phyloP scores from a whole-genome alignment of 2,113 vertebrate species.

The Scolopax mira region DNA sequence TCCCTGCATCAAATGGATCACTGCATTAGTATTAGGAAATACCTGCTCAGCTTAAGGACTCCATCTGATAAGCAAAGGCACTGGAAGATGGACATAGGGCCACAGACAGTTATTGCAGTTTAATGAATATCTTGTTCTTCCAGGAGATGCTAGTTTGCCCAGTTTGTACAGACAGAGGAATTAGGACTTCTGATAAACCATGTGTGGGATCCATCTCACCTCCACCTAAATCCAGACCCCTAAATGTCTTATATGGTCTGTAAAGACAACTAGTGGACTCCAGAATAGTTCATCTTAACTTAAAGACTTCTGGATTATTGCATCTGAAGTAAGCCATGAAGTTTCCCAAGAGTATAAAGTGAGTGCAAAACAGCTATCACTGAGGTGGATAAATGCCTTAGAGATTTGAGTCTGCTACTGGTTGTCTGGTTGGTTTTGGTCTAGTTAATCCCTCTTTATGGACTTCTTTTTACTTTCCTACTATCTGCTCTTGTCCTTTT shows the following conservation, averaged over 20 bases:
- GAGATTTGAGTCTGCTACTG: background rate
- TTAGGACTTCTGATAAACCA: background rate
- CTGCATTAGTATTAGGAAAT: background rate
- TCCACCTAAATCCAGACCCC: background rate
- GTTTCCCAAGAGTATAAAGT: background rate
- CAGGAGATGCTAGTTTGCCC: accelerated
- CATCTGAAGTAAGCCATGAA: background rate
- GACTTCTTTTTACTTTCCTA: background rate
- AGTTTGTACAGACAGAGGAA: background rate
- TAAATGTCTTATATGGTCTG: background rate
- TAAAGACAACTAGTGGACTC: background rate
- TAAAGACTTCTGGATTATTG: background rate
- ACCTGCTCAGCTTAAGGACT: background rate
- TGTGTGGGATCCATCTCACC: background rate
- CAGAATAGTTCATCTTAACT: background rate
- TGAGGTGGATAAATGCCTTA: background rate
- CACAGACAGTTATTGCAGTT: background rate
- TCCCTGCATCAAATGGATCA: background rate
- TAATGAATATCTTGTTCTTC: background rate
- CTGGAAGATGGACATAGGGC: background rate
- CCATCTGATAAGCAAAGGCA: background rate
- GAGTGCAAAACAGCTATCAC: background rate
- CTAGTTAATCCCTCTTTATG: background rate
- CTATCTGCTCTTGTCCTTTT: background rate
- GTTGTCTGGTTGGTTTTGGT: background rate